Base-by-base conservation (phyloP, 1,140 invertebrate genomes). In the Melanaphis sacchari region DNA sequence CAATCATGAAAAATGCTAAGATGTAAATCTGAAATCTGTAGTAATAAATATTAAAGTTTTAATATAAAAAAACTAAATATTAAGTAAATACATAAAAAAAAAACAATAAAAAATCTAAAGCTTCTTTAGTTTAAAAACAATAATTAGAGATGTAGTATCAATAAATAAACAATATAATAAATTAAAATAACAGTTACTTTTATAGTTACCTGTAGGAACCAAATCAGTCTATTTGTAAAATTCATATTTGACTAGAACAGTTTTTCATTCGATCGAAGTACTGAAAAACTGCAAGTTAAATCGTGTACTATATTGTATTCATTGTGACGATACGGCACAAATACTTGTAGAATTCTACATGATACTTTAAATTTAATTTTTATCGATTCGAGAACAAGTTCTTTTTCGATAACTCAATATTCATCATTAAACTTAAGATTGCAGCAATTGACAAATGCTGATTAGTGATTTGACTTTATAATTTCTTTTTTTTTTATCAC, bases 1-100 rank as follows among this genome's bases (percentile, higher is more conserved):
- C 95, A 95, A 95, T 98, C 98, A 95, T 96, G 96, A 95, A 98
- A 98, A 95, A 97, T 96, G 95, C 98, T 99, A 93, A 99, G 96
- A 95, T 99, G 98, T 92, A 99, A 96, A 95, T 99, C 98, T 92
- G 97, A 97, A 94, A 98, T 97, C 97, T 98, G 95, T 94, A 96
- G 95, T 93, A 93, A 94, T 94, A 94, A 88, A 93, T 94, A 15
- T 66, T 36, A 66, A 93, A 46, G 46, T 15, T 18, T 46, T 46
- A 46, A 46, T 46, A 46, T 15, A 66, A 15, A n/a, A 59, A 26
- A 66, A n/a, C 1, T 18, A n/a, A 66, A 66, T n/a, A 31, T 31
- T 2, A 31, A 9, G 31, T 66, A 18, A 3, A 66, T 66, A n/a
- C n/a, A n/a, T 66, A 66, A 26, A 3, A 59, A 31, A 9, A 59